These are phyloP conservation scores for Columbina picui DNA, from an alignment of 2,113 vertebrate genomes.

Conservation along the genomic window DNA sequence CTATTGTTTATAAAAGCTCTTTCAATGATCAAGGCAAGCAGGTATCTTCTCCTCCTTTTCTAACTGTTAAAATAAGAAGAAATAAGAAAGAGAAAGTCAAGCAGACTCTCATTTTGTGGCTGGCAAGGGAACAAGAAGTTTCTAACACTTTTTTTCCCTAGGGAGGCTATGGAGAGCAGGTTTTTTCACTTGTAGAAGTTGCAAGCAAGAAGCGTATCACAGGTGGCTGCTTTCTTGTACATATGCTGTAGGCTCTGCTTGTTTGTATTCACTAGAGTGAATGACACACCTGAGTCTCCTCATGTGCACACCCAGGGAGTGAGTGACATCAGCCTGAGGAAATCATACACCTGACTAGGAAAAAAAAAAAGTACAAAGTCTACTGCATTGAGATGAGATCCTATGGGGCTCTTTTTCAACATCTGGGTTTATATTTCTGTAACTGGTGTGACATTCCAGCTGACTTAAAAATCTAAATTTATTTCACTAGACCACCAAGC, in stretches of 20 bases:
- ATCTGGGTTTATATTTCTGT: not conserved
- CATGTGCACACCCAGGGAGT: not conserved
- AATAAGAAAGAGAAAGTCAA: not conserved
- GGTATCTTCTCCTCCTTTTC: not conserved
- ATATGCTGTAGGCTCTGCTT: not conserved
- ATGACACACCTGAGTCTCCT: not conserved
- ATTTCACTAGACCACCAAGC: not conserved
- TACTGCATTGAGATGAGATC: not conserved
- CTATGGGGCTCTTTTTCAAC: not conserved
- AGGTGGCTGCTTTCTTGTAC: not conserved
- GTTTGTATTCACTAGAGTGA: not conserved
- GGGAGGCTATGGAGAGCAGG: not conserved
- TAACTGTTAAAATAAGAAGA: not conserved
- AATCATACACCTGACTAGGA: not conserved
- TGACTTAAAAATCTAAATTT: not conserved
- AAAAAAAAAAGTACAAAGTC: not conserved
- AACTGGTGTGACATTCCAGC: not conserved
- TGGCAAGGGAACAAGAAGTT: not conserved
- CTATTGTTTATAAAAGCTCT: not conserved
- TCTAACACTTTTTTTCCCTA: not conserved
- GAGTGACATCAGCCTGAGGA: not conserved
- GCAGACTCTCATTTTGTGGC: not conserved
- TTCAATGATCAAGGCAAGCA: not conserved
- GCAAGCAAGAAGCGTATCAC: not conserved
- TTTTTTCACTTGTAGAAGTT: not conserved